A percentile compares a stretch with the other conserved stretches of the same genome.
phyloP scores from a whole-genome alignment of 2,797 vertebrate genomes.

The Florisuga fusca region DNA sequence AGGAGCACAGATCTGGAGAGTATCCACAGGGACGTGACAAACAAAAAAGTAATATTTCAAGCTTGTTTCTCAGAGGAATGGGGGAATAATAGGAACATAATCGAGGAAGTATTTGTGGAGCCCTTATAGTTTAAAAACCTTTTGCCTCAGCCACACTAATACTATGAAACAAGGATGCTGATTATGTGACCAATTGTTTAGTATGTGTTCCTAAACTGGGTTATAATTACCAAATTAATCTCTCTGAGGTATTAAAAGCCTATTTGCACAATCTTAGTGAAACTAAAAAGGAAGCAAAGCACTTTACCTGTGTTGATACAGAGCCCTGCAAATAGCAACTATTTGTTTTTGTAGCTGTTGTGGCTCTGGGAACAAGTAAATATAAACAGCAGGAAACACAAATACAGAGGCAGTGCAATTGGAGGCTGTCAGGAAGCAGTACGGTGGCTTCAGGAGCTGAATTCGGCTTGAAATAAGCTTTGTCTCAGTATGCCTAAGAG shows the following conservation, averaged over 20 bases:
- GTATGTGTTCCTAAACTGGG: constrained; percentile 74
- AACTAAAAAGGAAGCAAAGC: constrained; percentile 43
- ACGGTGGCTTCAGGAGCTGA: constrained; percentile 78
- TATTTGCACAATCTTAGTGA: constrained; percentile 76
- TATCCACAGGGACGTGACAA: constrained; percentile 52
- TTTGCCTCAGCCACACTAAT: constrained; percentile 62
- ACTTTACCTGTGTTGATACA: constrained; percentile 74
- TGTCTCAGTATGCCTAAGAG: constrained; percentile 83
- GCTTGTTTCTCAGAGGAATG: constrained; percentile 47
- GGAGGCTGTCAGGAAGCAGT: constrained; percentile 80
- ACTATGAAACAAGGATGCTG: constrained; percentile 70
- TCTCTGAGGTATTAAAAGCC: constrained; percentile 79
- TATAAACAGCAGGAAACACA: constrained; percentile 83
- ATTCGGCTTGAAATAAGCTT: constrained; percentile 82
- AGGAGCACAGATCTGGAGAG: constrained; percentile 46
- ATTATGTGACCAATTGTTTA: constrained; percentile 80
- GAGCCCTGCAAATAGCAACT: constrained; percentile 73
- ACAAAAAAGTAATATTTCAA: constrained; percentile 52
- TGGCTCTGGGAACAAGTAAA: constrained; percentile 82
- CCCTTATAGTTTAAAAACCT: constrained; percentile 47
- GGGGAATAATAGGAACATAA: constrained; percentile 51
- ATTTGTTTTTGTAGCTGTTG: constrained; percentile 83
- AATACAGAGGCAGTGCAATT: constrained; percentile 77
- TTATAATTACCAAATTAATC: constrained; percentile 83
- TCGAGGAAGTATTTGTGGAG: constrained; percentile 19